Conservation (phyloP, 2,888 invertebrate genomes). For the Conus canariensis region DNA sequence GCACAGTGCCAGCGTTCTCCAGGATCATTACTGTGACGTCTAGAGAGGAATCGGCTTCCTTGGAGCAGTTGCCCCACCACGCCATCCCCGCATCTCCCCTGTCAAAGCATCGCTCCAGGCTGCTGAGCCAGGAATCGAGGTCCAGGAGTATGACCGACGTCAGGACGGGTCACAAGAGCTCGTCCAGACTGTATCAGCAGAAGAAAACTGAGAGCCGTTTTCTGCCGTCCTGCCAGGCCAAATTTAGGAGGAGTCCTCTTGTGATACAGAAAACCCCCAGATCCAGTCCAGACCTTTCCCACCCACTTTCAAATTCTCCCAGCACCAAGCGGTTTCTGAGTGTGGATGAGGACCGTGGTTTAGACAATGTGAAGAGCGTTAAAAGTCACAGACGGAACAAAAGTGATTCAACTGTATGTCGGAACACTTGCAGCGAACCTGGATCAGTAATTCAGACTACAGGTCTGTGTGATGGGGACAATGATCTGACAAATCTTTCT, state of each 20-base stretch:
- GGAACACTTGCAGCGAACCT: background rate
- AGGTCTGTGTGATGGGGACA: background rate
- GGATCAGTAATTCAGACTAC: background rate
- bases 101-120: background rate
- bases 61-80: background rate
- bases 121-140: background rate
- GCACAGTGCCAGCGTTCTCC: background rate
- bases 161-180: background rate
- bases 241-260: background rate
- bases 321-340: background rate
- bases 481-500: background rate
- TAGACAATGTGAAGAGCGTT: background rate
- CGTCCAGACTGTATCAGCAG: background rate
- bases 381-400: slow-evolving; percentile 17
- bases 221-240: slow-evolving; percentile 22
- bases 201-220: slow-evolving; percentile 10
- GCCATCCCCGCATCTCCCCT: background rate
- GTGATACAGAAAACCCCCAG: background rate
- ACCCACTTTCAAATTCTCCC: background rate
- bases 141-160: slow-evolving; percentile 21
- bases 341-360: background rate
- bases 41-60: background rate
- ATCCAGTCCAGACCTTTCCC: background rate
- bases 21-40: slow-evolving; percentile 17
- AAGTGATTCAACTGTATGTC: background rate